Base-by-base conservation (phyloP, 2,888 invertebrate genomes). In the Plebejus argus region DNA sequence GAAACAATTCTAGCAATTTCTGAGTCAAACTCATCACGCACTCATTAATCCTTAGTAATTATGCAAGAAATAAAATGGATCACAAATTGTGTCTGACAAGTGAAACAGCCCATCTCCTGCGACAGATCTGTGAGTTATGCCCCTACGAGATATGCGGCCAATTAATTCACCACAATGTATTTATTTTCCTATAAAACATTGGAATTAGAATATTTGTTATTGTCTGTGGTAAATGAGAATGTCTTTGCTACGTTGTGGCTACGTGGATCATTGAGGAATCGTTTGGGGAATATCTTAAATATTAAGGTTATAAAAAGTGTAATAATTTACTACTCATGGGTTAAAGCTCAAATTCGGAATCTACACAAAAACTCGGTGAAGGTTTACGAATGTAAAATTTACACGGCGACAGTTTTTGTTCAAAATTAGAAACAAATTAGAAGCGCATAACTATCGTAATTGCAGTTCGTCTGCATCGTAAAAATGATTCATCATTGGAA, bases 21-120 rank as follows among this genome's bases (percentile, higher is more conserved):
- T 18, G 18, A 70, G 18, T 70, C 70, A 70, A 70, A 70, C 77
- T 79, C 79, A 79, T 83, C 85, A 90, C 87, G 74, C 83, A 83
- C 87, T 85, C 91, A 92, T 93, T 93, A 93, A 93, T 93, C 90
- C 90, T 88, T 86, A 89, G 92, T 93, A 93, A 93, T 94, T 93
- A 93, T 90, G 90, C 91, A 91, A 91, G 91, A 89, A 90, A 91
- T 89, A 91, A 91, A 91, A 92, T 91, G 87, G 90, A 86, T 86
- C 92, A 93, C 93, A 93, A 94, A 94, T 94, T 89, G 89, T 89
- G 89, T 89, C 87, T 91, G 93, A 93, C 93, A 92, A 90, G 86
- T 89, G 90, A 90, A 93, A 92, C 92, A 91, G 89, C 88, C 91
- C 91, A 91, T 92, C 92, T 87, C 86, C 87, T 83, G 90, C 85